A percentile compares a stretch with the other conserved stretches of the same genome.
These are phyloP conservation scores for Origma solitaria DNA, from an alignment of 2,113 vertebrate species.

Conservation along the genomic window DNA sequence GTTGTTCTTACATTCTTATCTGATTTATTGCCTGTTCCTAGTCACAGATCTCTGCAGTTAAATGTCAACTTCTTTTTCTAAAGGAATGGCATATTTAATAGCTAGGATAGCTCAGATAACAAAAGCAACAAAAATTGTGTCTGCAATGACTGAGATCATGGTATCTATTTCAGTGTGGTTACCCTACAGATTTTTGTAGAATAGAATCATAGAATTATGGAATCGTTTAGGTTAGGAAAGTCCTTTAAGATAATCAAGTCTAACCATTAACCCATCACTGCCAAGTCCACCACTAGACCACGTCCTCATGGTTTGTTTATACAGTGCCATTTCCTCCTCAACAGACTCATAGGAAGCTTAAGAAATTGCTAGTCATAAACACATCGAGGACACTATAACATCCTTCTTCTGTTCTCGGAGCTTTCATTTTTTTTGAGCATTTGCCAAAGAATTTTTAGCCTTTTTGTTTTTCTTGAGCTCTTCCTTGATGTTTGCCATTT, in stretches of 20 bases:
- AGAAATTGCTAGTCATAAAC: slow-evolving; percentile 15
- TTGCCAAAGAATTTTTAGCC: not conserved
- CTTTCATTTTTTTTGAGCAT: not conserved
- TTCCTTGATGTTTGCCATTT: slow-evolving; percentile 13
- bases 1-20: not conserved
- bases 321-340: not conserved
- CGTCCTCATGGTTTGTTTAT: not conserved
- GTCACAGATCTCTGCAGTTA: not conserved
- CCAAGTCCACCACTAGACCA: not conserved
- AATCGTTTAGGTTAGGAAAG: not conserved
- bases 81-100: not conserved
- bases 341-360: not conserved
- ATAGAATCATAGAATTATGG: not conserved
- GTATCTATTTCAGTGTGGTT: not conserved
- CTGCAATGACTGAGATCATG: not conserved
- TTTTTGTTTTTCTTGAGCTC: not conserved
- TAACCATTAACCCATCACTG: not conserved
- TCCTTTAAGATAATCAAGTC: not conserved
- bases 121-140: not conserved
- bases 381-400: not conserved
- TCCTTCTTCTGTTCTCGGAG: not conserved
- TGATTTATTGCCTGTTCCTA: not conserved
- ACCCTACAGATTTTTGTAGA: not conserved
- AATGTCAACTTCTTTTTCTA: not conserved
- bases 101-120: not conserved